Conservation (phyloP, 2,113 vertebrate species). For the Mirza zaza region DNA sequence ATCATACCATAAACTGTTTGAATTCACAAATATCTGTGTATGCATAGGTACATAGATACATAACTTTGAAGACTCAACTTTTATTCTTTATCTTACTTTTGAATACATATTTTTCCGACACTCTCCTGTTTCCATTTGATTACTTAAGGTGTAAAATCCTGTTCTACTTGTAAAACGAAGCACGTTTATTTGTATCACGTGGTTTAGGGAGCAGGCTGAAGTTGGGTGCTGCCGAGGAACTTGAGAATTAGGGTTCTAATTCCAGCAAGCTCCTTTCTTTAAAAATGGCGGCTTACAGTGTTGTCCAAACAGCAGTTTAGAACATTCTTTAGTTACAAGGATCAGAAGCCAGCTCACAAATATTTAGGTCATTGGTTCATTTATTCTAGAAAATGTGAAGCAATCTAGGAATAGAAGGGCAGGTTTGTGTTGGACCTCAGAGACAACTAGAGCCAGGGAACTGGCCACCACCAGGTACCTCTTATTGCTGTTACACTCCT, state of each 20-base stretch:
- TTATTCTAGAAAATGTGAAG: not conserved
- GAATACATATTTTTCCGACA: not conserved
- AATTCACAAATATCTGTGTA: not conserved
- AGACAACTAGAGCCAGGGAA: not conserved
- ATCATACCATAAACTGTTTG: not conserved
- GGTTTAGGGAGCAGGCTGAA: not conserved
- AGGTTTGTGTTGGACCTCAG: not conserved
- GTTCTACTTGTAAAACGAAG: not conserved
- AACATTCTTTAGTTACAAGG: not conserved
- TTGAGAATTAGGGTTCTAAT: not conserved
- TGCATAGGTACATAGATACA: not conserved
- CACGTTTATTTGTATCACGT: not conserved
- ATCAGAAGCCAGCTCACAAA: not conserved
- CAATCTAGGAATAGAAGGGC: not conserved
- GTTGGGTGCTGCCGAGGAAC: too few relatives aligned
- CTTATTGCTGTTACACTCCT: fast-evolving
- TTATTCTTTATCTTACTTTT: not conserved
- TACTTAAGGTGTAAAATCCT: not conserved
- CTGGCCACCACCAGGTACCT: not conserved
- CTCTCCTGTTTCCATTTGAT: not conserved
- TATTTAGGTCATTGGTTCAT: too few relatives aligned
- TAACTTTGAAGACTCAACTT: not conserved
- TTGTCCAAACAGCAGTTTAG: not conserved
- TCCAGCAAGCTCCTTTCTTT: not conserved
- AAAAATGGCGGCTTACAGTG: not conserved